Evolutionary conservation across 2,113 vertebrate genomes (phyloP).

Genomic region (Prionailurus bengalensis): DNA sequence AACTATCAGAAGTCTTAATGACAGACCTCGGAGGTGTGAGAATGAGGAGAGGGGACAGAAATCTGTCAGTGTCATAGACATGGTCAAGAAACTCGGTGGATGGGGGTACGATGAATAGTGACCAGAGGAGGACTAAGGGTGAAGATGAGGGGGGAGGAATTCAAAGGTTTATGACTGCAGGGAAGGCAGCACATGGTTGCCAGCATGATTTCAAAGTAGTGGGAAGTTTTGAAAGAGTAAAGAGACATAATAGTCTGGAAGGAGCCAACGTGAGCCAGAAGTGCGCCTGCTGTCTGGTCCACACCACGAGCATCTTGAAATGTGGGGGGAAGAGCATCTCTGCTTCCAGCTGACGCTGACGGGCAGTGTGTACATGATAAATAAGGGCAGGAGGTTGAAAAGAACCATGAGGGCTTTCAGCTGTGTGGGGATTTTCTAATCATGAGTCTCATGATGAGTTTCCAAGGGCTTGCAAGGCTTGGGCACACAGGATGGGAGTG

Average conservation of each 20-base stretch:
- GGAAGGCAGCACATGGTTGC: neutral
- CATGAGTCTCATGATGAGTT: neutral
- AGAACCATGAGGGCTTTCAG: neutral
- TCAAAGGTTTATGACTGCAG: neutral
- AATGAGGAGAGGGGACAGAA: neutral
- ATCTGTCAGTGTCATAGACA: neutral
- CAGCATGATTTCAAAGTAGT: neutral
- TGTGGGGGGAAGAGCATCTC: accelerated
- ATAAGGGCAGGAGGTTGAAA: accelerated
- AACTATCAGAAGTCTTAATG: neutral
- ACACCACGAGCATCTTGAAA: accelerated
- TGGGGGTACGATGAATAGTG: neutral
- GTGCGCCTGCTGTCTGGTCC: accelerated
- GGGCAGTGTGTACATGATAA: accelerated
- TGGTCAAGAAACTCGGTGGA: neutral
- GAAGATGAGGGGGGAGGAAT: neutral
- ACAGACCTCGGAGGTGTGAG: no score
- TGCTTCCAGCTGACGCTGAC: neutral
- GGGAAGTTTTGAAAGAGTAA: neutral
- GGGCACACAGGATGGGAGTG: neutral
- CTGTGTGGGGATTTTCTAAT: neutral
- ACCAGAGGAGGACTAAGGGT: neutral
- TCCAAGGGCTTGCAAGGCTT: neutral
- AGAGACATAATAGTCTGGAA: neutral
- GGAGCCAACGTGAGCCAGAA: no score